phyloP scores from a whole-genome alignment of 2,797 vertebrate species.

The Gymnothorax reevesii region DNA sequence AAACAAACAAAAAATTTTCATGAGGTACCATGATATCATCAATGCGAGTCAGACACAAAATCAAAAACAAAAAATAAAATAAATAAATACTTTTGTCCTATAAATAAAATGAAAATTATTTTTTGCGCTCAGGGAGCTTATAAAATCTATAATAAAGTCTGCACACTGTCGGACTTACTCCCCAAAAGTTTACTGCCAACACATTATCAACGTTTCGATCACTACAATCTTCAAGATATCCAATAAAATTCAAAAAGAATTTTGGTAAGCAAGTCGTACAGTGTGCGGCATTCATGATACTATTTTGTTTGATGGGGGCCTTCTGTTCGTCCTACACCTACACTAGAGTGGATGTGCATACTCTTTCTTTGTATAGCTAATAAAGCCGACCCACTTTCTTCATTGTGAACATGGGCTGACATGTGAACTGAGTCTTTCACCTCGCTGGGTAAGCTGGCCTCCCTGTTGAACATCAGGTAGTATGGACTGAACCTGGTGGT shows the following conservation, averaged over 20 bases:
- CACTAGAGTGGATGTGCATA: no score
- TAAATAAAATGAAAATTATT: neutral
- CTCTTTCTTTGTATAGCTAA: no score
- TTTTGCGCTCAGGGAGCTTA: neutral
- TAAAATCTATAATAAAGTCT: neutral
- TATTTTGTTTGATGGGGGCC: no score
- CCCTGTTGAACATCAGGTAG: slow-evolving; percentile 86
- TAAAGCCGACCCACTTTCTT: neutral
- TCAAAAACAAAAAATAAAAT: neutral
- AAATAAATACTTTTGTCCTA: neutral
- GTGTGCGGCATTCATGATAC: no score
- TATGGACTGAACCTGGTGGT: slow-evolving; percentile 83
- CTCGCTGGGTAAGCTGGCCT: slow-evolving; percentile 67
- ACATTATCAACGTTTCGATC: no score
- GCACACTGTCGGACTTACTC: no score
- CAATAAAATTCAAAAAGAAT: no score
- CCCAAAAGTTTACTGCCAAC: no score
- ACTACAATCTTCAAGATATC: no score
- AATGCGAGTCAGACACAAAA: neutral
- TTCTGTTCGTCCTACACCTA: no score
- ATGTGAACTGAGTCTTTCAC: slow-evolving; percentile 49
- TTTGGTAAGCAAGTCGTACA: no score
- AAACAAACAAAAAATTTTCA: neutral
- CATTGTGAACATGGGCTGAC: neutral
- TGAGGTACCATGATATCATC: neutral